Evolutionary conservation across 2,888 invertebrate species (phyloP).

Genomic region (Kuschelorhynchus macadamiae): DNA sequence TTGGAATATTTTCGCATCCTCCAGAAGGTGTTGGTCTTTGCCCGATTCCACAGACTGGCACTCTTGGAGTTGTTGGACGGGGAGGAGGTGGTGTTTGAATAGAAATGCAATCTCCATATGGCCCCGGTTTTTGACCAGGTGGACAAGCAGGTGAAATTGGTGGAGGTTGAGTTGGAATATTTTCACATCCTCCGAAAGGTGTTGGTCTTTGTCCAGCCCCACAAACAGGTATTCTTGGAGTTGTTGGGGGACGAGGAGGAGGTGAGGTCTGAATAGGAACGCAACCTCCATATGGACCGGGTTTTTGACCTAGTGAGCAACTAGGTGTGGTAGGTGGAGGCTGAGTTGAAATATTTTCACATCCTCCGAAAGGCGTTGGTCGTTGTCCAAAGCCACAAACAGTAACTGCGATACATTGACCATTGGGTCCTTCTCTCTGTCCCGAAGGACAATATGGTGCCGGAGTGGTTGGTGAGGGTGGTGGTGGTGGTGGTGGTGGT

Average conservation of each 20-base stretch:
- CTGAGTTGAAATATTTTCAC: no score
- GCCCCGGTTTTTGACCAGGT: constrained; percentile 41
- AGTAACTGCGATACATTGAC: constrained; percentile 45
- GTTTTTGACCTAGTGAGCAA: constrained; percentile 50
- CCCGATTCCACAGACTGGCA: constrained; percentile 37
- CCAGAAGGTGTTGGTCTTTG: constrained; percentile 47
- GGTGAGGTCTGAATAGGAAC: constrained; percentile 14
- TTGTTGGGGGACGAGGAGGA: constrained; percentile 12
- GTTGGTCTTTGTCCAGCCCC: constrained; percentile 35
- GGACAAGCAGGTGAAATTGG: constrained; percentile 50
- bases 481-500: no score
- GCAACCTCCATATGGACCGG: constrained; percentile 52
- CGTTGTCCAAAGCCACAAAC: no score
- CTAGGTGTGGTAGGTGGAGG: constrained; percentile 31
- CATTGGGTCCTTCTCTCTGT: constrained; percentile 32
- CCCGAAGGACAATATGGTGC: constrained; percentile 47
- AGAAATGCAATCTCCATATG: constrained; percentile 51
- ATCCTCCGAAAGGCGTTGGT: no score
- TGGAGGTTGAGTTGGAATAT: constrained; percentile 22
- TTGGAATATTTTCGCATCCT: no score
- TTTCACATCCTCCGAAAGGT: constrained; percentile 54
- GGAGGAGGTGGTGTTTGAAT: constrained; percentile 9
- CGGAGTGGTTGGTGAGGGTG: no score
- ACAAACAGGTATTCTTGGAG: constrained; percentile 21
- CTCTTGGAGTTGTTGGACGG: constrained; percentile 14